Percentiles rank a stretch among this genome's conserved stretches.
Conservation (phyloP, 2,797 vertebrate genomes). For the Propithecus deckenii region DNA sequence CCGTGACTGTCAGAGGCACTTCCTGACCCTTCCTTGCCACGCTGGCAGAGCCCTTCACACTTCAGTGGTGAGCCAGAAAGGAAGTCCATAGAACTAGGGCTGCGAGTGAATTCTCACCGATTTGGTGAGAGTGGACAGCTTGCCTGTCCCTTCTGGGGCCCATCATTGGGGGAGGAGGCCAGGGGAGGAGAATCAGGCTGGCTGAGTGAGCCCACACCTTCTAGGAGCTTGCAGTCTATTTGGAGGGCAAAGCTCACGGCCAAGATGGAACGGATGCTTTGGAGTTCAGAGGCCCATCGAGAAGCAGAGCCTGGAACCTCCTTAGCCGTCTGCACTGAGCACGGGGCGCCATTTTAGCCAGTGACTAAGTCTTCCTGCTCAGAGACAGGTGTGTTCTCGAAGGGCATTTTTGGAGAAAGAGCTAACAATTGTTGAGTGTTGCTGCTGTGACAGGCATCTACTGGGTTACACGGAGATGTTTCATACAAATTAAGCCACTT, state of each 20-base stretch:
- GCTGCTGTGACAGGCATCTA: neutral
- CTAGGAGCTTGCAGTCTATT: neutral
- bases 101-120: rapidly evolving
- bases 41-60: neutral
- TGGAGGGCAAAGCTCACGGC: neutral
- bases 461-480: neutral
- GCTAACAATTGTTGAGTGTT: neutral
- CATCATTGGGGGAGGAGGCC: rapidly evolving
- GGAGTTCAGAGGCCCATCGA: neutral
- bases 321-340: neutral
- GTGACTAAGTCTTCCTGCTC: neutral
- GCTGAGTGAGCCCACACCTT: neutral
- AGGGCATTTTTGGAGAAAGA: neutral
- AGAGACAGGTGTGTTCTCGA: neutral
- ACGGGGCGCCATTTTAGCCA: neutral
- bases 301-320: neutral
- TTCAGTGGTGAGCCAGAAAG: neutral
- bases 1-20: neutral
- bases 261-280: neutral
- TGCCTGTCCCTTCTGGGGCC: neutral
- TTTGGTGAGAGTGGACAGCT: neutral
- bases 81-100: neutral
- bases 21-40: neutral
- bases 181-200: neutral
- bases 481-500: neutral